Base-by-base conservation (phyloP, 2,113 vertebrate genomes). In the Oncorhynchus kisutch region DNA sequence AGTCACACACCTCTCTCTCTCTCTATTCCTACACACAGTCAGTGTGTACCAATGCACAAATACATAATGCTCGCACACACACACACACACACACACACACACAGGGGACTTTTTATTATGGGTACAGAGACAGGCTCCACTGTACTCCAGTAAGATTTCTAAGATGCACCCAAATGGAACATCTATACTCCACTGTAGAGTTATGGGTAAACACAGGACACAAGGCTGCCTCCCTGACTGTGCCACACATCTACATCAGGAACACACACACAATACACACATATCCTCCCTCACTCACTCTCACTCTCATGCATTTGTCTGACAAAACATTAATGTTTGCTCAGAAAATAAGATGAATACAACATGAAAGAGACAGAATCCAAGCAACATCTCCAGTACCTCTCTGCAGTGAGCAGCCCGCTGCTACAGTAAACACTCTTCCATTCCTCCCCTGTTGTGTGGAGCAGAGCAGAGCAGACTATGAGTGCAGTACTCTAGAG, bases 21-120 rank as follows among this genome's bases (percentile, higher is more conserved):
- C 77, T 75, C 77, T 74, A 11, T 57, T 57, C 76, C 78, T 73
- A 81, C 85, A 80, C 60, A n/a, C 60, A 64, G 34, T 39, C 34
- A 39, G 34, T 39, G 34, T 39, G 34, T 39, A 39, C 34, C 9
- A 7, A 39, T 39, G 49, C 29, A 80, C 67, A 77, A 75, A 80
- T 22, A 11, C 13, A 73, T 4, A 71, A 22, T n/a, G 8, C 12
- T 0, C 2, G 1, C 22, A 9, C 60, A 64, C 16, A 74, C 67
- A 9, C 71, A 76, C 34, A 31, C 31, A 31, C 31, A 31, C 29
- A 31, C 49, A 13, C 31, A 34, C 31, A 34, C 67, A 8, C 71
- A 76, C 72, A 71, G 20, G 25, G 12, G 64, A 27, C 22, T 0
- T 67, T 14, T 12, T 31, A 20, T 31, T 68, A 13, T 68, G 27